Evolutionary conservation across 1,140 invertebrate species (phyloP).

Genomic region (Ceratosolen solmsi): DNA sequence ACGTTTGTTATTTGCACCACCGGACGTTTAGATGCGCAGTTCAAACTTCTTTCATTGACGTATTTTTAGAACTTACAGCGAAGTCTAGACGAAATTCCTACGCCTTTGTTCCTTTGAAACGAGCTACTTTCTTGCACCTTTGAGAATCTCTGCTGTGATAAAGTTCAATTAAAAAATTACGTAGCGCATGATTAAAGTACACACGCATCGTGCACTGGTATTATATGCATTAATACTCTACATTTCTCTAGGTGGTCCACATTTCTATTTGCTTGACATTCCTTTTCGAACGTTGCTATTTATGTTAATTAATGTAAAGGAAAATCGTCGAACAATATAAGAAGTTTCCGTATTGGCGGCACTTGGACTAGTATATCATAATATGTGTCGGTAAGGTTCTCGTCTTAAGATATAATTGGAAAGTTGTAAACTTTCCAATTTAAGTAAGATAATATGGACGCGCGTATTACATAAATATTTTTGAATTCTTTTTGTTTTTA

Average conservation of each 20-base stretch:
- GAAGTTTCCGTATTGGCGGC: not conserved
- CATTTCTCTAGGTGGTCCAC: not conserved
- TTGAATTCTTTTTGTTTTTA: not conserved
- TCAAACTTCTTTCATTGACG: not conserved
- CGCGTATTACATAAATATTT: not conserved
- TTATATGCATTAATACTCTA: not conserved
- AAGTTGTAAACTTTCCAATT: constrained; percentile 2
- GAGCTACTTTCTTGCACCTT: not conserved
- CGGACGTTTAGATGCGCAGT: too few species aligned
- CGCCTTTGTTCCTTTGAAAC: not conserved
- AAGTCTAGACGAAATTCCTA: not conserved
- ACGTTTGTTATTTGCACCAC: too few species aligned
- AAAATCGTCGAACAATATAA: not conserved
- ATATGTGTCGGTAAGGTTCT: not conserved
- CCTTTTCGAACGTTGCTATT: not conserved
- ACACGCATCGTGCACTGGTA: not conserved
- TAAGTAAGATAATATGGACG: not conserved
- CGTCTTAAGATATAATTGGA: not conserved
- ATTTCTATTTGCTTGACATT: not conserved
- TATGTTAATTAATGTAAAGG: not conserved
- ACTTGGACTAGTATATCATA: not conserved
- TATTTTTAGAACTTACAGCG: not conserved
- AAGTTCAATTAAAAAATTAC: not conserved
- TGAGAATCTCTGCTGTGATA: not conserved
- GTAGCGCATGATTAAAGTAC: not conserved